Evolutionary conservation across 2,797 vertebrate species (phyloP), one percentile per base, ranked within the genome.

Genomic region (Tragopan temminckii): DNA sequence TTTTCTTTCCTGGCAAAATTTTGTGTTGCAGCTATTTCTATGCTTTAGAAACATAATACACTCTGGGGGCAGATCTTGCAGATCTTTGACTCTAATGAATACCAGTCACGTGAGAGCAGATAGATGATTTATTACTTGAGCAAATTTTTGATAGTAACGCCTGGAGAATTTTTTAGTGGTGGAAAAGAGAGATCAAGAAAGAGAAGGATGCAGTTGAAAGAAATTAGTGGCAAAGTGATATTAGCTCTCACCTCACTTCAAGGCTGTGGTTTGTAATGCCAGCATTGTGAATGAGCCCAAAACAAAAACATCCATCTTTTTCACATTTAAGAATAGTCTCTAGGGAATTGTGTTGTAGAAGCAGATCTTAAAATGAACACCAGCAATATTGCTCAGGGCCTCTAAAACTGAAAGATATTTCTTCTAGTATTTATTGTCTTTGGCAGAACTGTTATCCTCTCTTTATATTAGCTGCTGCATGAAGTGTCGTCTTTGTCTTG

Each of bases 1-100:
- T n/a, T 67, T 5, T 89, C 93, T 90, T 95, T 90, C 48, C 90
- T 96, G 94, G 94, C 95, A 96, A 97, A 95, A 93, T 85, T 36
- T 55, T 88, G 61, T 93, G 84, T 89, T 88, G 93, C 92, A 94
- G 85, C 95, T 96, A 94, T 97, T 97, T 97, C 96, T 95, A 27
- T 78, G 76, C 94, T 94, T 94, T 88, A 74, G 97, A 96, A 97
- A 97, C 94, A 72, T 94, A 94, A 97, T 97, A 96, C 80, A 67
- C 96, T 94, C 86, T 61, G 94, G 94, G 92, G 93, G 83, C 92
- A 93, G 88, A 90, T 90, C 92, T 94, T 84, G 72, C 80, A 95
- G 91, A 91, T 94, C 88, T 90, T 91, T 85, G 85, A 75, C 90
- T 96, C 83, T 93, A 77, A 92, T 92, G 95, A 97, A 95, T 93